Conservation (phyloP, 2,888 invertebrate species). For the Pocota personata region DNA sequence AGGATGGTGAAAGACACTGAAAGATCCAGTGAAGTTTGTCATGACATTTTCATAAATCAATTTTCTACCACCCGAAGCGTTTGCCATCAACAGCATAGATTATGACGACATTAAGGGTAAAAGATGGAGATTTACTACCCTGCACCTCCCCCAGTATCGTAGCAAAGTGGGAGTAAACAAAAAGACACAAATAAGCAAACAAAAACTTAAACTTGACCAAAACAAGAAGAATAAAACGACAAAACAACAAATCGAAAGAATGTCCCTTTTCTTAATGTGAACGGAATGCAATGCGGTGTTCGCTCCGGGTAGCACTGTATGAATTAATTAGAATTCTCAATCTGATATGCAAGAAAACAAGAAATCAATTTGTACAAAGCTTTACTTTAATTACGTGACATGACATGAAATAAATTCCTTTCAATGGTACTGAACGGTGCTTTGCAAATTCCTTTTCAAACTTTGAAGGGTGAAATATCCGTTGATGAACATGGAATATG, state of each 20-base stretch:
- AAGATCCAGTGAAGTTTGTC: conserved; percentile 64
- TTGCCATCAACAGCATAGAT: conserved; percentile 64
- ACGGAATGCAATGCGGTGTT: background rate
- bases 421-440: background rate
- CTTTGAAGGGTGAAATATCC: background rate
- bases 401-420: background rate
- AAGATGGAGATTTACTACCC: conserved; percentile 44
- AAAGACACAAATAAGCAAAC: background rate
- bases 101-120: conserved; percentile 51
- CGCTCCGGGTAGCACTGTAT: conserved; percentile 5
- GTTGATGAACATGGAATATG: too few species aligned
- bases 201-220: conserved; percentile 33
- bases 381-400: conserved; percentile 17
- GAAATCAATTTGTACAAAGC: conserved; percentile 29
- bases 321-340: conserved; percentile 23
- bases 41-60: conserved; percentile 70
- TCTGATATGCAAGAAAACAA: conserved; percentile 13
- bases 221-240: background rate
- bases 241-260: background rate
- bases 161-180: background rate
- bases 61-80: conserved; percentile 69
- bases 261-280: background rate
- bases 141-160: too few species aligned
- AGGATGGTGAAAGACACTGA: conserved; percentile 34
- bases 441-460: background rate